phyloP scores from a whole-genome alignment of 2,113 vertebrate species.

The Vidua macroura region DNA sequence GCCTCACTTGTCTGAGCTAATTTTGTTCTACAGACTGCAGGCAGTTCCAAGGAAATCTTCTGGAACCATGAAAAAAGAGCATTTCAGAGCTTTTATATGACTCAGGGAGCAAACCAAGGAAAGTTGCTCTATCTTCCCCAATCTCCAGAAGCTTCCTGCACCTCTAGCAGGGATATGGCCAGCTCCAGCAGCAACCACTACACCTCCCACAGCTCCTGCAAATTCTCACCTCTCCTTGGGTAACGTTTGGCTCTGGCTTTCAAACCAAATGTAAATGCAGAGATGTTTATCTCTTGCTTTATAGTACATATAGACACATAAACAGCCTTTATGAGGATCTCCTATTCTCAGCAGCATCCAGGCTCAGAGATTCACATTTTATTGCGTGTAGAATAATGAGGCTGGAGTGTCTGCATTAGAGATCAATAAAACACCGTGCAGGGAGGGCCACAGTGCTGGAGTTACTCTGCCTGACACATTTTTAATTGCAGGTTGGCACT shows the following conservation, averaged over 20 bases:
- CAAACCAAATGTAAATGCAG: conserved; percentile 43
- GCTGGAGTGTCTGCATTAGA: conserved; percentile 26
- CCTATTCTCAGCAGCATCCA: conserved; percentile 5
- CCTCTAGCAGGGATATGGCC: not conserved
- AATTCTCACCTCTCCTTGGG: conserved; percentile 1
- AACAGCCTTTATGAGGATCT: conserved; percentile 34
- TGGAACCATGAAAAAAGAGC: not conserved
- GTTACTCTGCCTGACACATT: not conserved
- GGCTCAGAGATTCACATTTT: conserved; percentile 5
- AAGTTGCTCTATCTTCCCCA: not conserved
- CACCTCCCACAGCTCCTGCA: conserved; percentile 5
- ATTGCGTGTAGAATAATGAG: conserved; percentile 32
- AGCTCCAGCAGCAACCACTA: not conserved
- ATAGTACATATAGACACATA: conserved; percentile 10
- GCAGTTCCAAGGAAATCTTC: not conserved
- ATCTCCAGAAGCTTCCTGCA: not conserved
- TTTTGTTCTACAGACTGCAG: not conserved
- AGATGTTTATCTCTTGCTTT: conserved; percentile 47
- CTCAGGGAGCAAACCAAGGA: not conserved
- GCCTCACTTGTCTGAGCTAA: not conserved
- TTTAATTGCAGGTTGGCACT: not conserved
- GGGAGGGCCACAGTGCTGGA: not conserved
- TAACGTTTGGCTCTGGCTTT: not conserved
- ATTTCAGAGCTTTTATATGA: not conserved
- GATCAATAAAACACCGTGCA: conserved; percentile 33